Evolutionary conservation across 2,797 vertebrate genomes (phyloP), one percentile per base, ranked within the genome.

Genomic region (Enteromius thamalakanensis): DNA sequence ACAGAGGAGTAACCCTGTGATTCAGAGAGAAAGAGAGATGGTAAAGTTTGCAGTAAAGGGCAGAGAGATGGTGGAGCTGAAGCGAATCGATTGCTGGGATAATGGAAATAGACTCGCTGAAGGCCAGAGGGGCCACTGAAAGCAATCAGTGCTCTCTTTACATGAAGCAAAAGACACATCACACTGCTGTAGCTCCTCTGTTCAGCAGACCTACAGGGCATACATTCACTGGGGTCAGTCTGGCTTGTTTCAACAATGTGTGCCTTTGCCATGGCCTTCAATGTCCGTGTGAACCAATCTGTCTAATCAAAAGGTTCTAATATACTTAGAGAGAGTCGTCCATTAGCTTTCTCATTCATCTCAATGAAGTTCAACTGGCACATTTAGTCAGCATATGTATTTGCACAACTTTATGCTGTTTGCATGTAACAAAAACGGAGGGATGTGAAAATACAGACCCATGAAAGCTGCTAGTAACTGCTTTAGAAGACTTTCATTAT

Each of bases 31-130:
- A 1, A 21, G 68, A 82, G 51, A 79, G 72, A 40, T 11, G 42
- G 34, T 89, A 90, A 85, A 89, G 45, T 90, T 91, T 90, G 90
- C 82, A 82, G 88, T 71, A 85, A 79, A 86, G 88, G 70, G 68
- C 79, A 65, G 75, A 85, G 89, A 89, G 77, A 81, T 17, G 12
- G 45, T 21, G 64, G 51, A 58, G 76, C 82, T 79, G 45, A 70
- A 90, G 89, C 74, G 32, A 91, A 92, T 92, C 90, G 88, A 89
- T 93, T 84, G 82, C 78, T 0, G 77, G 88, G 76, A 89, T 90
- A 92, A 92, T 92, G 85, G 85, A 90, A 91, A 92, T 80, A 82
- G 90, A 90, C 86, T 88, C 17, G 47, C 83, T 87, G 75, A 82
- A 87, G 87, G 88, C 88, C 85, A 74, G 68, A 62, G 76, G 79